Evolutionary conservation across 2,888 invertebrate genomes (phyloP), one percentile per base, ranked within the genome.

Genomic region (Drosophila rubida): DNA sequence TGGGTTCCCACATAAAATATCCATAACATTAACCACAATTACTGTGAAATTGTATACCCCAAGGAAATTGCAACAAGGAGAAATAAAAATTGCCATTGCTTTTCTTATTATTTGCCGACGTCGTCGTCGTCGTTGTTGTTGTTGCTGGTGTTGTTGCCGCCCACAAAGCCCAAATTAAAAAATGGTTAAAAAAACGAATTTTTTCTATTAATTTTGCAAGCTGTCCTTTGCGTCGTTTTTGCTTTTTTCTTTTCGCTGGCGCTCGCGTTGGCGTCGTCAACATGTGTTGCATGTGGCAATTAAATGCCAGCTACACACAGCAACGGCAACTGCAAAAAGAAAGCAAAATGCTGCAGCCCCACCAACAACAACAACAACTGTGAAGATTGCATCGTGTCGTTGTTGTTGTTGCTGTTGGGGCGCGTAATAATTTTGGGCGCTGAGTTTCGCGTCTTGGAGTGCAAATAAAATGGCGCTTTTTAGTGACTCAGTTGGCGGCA

Each of bases 21-120:
- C 79, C 80, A 81, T 77, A 81, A 81, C 85, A 88, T 85, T 84
- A 88, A 87, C 87, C 83, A 81, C 82, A 87, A 87, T 88, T 87
- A 85, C 81, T 74, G 74, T 77, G 79, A 78, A 85, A 78, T 78
- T 78, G 64, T 64, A 51, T 46, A 71, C 68, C 55, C 49, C 68
- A 54, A 48, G 49, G 41, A 69, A 70, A 75, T 75, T 55, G 70
- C 70, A 55, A 39, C 22, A 41, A 44, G 39, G 7, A 27, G 41
- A 25, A 39, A 58, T 58, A 37, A 53, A 78, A 71, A 65, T 49
- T 59, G 59, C 58, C 51, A 41, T 45, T 16, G 44, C 54, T 30
- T 45, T 44, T 51, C 51, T 44, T 59, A n/a, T 48, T 61, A 23
- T 50, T 48, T 79, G 54, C 44, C 27, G 14, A 19, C 41, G 46